These are phyloP conservation scores for Acanthosepion lycidas DNA, from an alignment of 2,888 invertebrate genomes.

Conservation along the genomic window DNA sequence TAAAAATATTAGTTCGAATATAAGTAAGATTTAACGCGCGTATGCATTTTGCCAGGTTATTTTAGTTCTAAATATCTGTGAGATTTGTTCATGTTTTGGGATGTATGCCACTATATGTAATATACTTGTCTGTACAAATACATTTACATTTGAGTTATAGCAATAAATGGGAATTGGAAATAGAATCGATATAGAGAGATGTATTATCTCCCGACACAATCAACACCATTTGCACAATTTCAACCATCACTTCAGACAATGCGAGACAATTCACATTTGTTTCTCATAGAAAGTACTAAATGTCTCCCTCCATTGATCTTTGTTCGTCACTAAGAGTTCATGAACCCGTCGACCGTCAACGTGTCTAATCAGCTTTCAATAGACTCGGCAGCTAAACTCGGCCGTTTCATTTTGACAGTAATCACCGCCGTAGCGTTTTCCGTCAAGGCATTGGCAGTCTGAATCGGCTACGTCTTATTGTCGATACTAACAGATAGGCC, in stretches of 20 bases:
- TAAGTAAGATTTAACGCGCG: no score
- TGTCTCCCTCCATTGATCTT: neutral
- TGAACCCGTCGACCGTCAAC: neutral
- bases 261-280: neutral
- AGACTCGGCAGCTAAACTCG: neutral
- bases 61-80: no score
- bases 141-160: neutral
- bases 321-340: neutral
- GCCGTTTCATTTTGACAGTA: neutral
- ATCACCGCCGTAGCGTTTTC: neutral
- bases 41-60: no score
- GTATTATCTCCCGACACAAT: neutral
- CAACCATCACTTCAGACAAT: neutral
- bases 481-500: neutral
- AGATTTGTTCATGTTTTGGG: no score
- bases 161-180: neutral
- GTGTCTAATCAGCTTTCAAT: slow-evolving; percentile 21
- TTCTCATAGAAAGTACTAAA: neutral
- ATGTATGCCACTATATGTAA: neutral
- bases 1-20: no score
- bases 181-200: neutral
- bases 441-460: neutral
- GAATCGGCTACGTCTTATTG: neutral
- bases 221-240: neutral
- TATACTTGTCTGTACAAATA: neutral